Percentiles rank a stretch among this genome's conserved stretches.
Evolutionary conservation across 2,113 vertebrate genomes (phyloP).

Genomic region (human (Homo sapiens)): DNA sequence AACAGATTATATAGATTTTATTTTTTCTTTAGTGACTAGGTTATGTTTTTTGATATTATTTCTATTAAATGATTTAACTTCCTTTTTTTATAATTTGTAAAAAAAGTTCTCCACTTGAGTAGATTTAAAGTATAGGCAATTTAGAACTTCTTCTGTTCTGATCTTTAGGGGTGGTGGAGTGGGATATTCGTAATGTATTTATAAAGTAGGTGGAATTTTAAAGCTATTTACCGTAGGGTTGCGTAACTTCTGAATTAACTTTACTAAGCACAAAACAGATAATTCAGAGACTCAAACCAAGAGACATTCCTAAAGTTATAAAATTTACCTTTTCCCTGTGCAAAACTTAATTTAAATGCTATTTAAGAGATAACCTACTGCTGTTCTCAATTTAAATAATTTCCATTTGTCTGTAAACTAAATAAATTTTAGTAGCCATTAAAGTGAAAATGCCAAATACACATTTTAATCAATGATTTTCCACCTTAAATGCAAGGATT

Average conservation of each 20-base stretch:
- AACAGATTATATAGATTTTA: background rate
- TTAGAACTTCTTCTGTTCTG: background rate
- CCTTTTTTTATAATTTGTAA: background rate
- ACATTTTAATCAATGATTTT: background rate
- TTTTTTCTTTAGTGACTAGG: background rate
- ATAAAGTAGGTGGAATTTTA: background rate
- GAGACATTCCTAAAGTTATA: background rate
- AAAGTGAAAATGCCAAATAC: background rate
- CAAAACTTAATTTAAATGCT: background rate
- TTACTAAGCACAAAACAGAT: background rate
- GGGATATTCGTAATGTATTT: conserved; percentile 16
- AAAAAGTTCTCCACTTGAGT: background rate
- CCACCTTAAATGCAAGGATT: background rate
- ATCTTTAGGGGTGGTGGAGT: background rate
- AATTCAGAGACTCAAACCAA: conserved; percentile 15
- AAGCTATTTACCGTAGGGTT: background rate
- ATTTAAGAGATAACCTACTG: background rate
- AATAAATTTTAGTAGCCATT: background rate
- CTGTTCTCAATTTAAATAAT: conserved; percentile 74
- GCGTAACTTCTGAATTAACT: background rate
- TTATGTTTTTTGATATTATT: conserved; percentile 17
- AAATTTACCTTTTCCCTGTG: background rate
- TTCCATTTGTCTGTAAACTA: conserved; percentile 61
- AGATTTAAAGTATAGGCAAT: background rate
- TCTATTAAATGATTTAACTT: background rate